Evolutionary conservation across 2,113 vertebrate genomes (phyloP), one percentile per base, ranked within the genome.

Genomic region (Serilophus lunatus): DNA sequence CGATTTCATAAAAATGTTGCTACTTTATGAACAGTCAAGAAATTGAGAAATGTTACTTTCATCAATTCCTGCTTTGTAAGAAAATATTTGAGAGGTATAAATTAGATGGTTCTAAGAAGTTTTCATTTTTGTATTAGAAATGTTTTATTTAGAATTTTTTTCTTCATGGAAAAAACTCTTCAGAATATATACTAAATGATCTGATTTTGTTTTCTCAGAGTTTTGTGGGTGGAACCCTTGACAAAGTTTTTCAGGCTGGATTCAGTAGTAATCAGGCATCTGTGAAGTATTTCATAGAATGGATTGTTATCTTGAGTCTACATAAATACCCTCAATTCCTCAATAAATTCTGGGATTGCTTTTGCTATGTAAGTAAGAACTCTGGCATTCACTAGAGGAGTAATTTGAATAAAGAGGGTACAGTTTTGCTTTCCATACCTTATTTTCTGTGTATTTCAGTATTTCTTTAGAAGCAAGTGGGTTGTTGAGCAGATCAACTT

Each of bases 271-370:
- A 99, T 96, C 99, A 99, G 85, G 98, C 99, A 47, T 99, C 99
- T n/a, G 98, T 99, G 76, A 99, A 99, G 86, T 99, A 99, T 93
- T 97, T 99, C 44, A 98, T 99, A 36, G 99, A 99, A 92, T 99
- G 99, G 99, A 96, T 98, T 91, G 97, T 99, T 94, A 98, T 99
- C 81, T 93, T 99, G 94, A 98, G 98, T 88, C 98, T 99, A 28
- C 95, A 98, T 85, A 98, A 76, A 56, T 98, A 98, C 79, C 99
- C 99, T 2, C 97, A 98, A 2, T 98, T 98, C 89, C 97, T 99
- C 47, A 97, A 98, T 33, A 98, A 97, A 51, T 98, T 99, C 79
- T 99, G 99, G 99, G 88, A 92, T 86, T 99, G 98, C 82, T 99
- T 99, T 97, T 98, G 81, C 90, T 97, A 97, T 91, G 99, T 99